Evolutionary conservation across 2,113 vertebrate genomes (phyloP), one percentile per base, ranked within the genome.

Genomic region (Leucopsar rothschildi): DNA sequence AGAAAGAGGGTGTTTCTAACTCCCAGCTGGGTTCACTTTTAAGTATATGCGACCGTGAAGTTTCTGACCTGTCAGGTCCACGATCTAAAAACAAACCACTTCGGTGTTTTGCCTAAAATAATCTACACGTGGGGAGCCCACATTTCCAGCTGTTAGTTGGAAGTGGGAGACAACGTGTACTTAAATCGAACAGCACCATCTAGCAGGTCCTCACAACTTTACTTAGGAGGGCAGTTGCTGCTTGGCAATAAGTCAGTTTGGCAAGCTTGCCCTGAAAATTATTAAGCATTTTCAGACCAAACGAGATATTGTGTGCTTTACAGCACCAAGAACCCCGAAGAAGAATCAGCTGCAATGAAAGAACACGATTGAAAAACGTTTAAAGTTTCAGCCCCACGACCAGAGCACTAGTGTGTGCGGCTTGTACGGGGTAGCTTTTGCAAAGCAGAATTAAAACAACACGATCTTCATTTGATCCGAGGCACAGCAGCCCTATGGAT

Each of bases 101-200:
- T 91, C 80, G 42, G 37, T 72, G 73, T 72, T 97, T 86, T 84
- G 89, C 35, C 57, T 35, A 57, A 90, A 66, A 81, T 40, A 94
- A 95, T 27, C 66, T 35, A 57, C 65, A 79, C 39, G 69, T 6
- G 35, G 92, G 75, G 29, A 91, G 89, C 73, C 65, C 80, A 77
- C 76, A 89, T 92, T 91, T 93, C 89, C 93, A 96, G 92, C 79
- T 96, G 95, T 60, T 94, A 81, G 84, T 10, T 84, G 71, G 1
- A 79, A 97, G 83, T 85, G 80, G 88, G 86, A 97, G 63, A 82
- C 82, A 61, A 86, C 87, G 86, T 52, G 84, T 95, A 97, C 96
- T 96, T 93, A 98, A 95, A 98, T 98, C 94, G 91, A 98, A 98
- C 86, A 98, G 98, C 98, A 98, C 98, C 98, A 98, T 97, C 98